These are phyloP conservation scores for Oreochromis niloticus DNA, from an alignment of 2,113 vertebrate genomes.

Conservation along the genomic window DNA sequence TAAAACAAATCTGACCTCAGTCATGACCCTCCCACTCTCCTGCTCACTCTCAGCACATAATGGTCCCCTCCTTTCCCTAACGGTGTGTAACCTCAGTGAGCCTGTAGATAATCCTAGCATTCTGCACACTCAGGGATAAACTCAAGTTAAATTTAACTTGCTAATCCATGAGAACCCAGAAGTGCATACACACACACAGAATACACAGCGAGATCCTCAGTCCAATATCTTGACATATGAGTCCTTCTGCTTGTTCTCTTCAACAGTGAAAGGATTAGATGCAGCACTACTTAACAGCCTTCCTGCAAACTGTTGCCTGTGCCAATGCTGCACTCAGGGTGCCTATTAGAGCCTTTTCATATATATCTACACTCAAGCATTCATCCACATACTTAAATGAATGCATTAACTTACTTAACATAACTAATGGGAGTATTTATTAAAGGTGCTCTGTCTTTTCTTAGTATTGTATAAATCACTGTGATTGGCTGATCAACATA, in stretches of 20 bases:
- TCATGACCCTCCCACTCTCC: not conserved
- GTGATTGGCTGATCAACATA: not conserved
- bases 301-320: not conserved
- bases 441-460: not conserved
- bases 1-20: not conserved
- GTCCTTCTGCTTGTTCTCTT: not conserved
- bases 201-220: not conserved
- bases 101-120: constrained; percentile 66
- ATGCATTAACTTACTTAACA: constrained; percentile 3
- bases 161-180: constrained; percentile 65
- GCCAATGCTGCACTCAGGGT: not conserved
- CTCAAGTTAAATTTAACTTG: constrained; percentile 73
- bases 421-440: not conserved
- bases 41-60: not conserved
- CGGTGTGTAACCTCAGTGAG: constrained; percentile 49
- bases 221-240: not conserved
- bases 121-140: constrained; percentile 75
- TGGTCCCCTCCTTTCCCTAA: constrained; percentile 26
- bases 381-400: not conserved
- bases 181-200: not conserved
- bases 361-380: not conserved
- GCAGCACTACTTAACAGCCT: not conserved
- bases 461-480: not conserved
- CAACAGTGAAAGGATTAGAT: not conserved
- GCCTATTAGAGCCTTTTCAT: not conserved